Evolutionary conservation across 2,888 invertebrate species (phyloP), one percentile per base, ranked within the genome.

Genomic region (Aleiodes alternator): DNA sequence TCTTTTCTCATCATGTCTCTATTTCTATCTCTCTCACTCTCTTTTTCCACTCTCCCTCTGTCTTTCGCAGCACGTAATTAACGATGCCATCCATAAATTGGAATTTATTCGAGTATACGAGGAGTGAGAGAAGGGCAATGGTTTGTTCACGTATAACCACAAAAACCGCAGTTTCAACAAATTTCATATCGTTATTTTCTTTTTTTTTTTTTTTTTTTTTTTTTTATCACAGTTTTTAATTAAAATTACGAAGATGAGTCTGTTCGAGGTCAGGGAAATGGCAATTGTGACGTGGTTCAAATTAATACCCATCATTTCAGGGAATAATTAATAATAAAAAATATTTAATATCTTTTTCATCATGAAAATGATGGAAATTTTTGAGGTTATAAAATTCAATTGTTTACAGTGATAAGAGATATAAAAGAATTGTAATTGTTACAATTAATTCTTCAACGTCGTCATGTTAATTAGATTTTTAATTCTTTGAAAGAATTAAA

Each of bases 71-170:
- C 43, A 64, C 64, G 64, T 64, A 64, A 64, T 64, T 64, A 64
- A 64, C 64, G 64, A 64, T 64, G 64, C 64, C 64, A 64, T 64
- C 64, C 64, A 64, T 64, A 64, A 64, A 64, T 64, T 64, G 64
- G 64, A 64, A 64, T 64, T 64, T 64, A 64, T 64, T 64, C 64
- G 16, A 64, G 64, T 64, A 64, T 64, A 43, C 64, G 64, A 43
- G 43, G 1, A n/a, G 14, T 16, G 9, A 12, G 12, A n/a, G 43
- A 8, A 12, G 43, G 12, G 34, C 29, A 48, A 48, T 16, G 64
- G 14, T 64, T 64, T 43, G 43, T 64, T 64, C 64, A 64, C 64
- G 64, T 64, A 64, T 64, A 64, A 64, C 64, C 64, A 64, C 64
- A 64, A 64, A 64, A 64, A 64, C 64, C 64, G 64, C 64, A 64